phyloP scores from a whole-genome alignment of 53 echinoderm and acorn worm genomes.

The Stichopus horrens region DNA sequence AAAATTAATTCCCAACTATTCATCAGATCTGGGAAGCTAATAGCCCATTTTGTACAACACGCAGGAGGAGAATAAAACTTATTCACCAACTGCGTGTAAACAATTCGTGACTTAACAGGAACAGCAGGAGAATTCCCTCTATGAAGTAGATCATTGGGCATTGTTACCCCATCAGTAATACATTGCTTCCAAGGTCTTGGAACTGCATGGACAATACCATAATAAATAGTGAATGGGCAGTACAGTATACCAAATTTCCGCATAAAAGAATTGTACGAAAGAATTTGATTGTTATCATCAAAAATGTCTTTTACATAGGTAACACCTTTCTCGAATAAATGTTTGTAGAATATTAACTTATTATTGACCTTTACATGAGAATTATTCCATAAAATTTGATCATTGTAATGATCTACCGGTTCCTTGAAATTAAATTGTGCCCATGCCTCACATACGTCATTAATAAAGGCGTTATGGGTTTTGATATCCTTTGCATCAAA shows the following conservation, averaged over 20 bases:
- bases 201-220: not conserved
- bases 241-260: not conserved
- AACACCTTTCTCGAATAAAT: not conserved
- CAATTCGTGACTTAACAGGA: not conserved
- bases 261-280: not conserved
- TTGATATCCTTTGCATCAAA: not conserved
- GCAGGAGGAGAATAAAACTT: not conserved
- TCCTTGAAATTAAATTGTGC: not conserved
- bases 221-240: not conserved
- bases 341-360: not conserved
- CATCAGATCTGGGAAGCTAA: not conserved
- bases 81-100: not conserved
- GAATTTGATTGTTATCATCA: not conserved
- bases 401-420: not conserved
- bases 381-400: conserved; percentile 10
- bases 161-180: not conserved
- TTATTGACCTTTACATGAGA: not conserved
- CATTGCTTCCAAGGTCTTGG: not conserved
- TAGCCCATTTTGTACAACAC: not conserved
- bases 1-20: not conserved
- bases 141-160: not conserved
- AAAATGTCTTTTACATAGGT: conserved; percentile 1
- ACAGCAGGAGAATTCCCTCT: too few relatives aligned
- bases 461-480: not conserved
- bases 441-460: not conserved